Evolutionary conservation across 2,888 invertebrate species (phyloP).

Genomic region (Magallana nippona): DNA sequence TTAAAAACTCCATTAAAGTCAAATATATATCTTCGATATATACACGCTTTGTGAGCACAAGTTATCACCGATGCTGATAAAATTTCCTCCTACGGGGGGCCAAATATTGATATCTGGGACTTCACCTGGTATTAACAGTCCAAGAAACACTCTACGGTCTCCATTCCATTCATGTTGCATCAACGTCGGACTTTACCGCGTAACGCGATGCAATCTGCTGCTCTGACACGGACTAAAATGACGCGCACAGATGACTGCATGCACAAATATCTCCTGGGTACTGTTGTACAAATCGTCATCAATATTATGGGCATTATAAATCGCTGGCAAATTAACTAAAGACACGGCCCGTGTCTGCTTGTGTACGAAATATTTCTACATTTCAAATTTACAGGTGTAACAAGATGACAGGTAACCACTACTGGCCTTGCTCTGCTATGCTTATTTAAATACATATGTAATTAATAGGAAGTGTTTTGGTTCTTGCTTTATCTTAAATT

Average conservation of each 20-base stretch:
- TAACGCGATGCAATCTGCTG: neutral
- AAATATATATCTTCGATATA: too few relatives aligned
- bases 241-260: neutral
- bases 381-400: neutral
- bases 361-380: neutral
- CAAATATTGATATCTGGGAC: too few relatives aligned
- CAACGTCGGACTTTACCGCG: too few relatives aligned
- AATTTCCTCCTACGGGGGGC: too few relatives aligned
- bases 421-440: neutral
- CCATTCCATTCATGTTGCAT: too few relatives aligned
- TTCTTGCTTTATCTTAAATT: too few relatives aligned
- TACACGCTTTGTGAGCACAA: too few relatives aligned
- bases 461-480: neutral
- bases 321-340: neutral
- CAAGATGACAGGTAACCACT: neutral
- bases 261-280: constrained; percentile 15
- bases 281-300: constrained; percentile 6
- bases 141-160: too few relatives aligned
- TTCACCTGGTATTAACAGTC: too few relatives aligned
- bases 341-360: neutral
- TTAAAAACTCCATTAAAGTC: too few relatives aligned
- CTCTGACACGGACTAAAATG: neutral
- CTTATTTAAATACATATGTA: constrained; percentile 27
- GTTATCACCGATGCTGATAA: too few relatives aligned
- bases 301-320: constrained; percentile 20